Evolutionary conservation across 2,797 vertebrate species (phyloP), one percentile per base, ranked within the genome.

Genomic region (Hydrocynus forskahlii): DNA sequence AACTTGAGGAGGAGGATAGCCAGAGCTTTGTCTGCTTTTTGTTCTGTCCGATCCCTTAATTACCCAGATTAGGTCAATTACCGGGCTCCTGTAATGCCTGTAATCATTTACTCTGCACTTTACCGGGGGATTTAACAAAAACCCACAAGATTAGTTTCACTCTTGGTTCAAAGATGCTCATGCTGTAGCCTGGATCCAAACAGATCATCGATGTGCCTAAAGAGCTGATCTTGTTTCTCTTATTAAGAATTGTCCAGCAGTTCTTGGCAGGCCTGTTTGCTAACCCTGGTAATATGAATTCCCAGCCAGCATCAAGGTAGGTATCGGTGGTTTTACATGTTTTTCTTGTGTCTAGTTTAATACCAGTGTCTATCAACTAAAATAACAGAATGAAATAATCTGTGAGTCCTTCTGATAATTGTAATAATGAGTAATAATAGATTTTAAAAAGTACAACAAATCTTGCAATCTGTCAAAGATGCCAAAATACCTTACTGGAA

Each of bases 221-320:
- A 54, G 66, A 54, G 55, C 57, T 52, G 23, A 35, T 13, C 0
- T 38, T 80, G 59, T 68, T 76, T 69, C 87, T 63, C 80, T 69
- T 75, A 75, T 79, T 64, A 71, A 98, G 97, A 71, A 96, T 97
- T 63, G 94, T 97, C 54, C 96, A 97, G 80, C 96, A 98, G 92
- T 96, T 97, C 85, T 88, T 94, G 86, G 84, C 89, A 5, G 91
- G 86, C 82, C 86, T 93, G 78, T 93, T 94, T 80, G 91, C 93
- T 68, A 97, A 92, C 91, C 94, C 94, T 0, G 92, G 94, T 7
- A 88, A 95, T 76, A 91, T 94, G 0, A 91, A 92, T 74, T 92
- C 95, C 0, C 87, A 94, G 6, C 93, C 96, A 9, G 94, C 96
- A 66, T 92, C 96, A 55, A 93, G 96, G 96, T 97, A 93, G 94